Evolutionary conservation across 2,797 vertebrate genomes (phyloP).

Genomic region (Spondyliosoma cantharus): DNA sequence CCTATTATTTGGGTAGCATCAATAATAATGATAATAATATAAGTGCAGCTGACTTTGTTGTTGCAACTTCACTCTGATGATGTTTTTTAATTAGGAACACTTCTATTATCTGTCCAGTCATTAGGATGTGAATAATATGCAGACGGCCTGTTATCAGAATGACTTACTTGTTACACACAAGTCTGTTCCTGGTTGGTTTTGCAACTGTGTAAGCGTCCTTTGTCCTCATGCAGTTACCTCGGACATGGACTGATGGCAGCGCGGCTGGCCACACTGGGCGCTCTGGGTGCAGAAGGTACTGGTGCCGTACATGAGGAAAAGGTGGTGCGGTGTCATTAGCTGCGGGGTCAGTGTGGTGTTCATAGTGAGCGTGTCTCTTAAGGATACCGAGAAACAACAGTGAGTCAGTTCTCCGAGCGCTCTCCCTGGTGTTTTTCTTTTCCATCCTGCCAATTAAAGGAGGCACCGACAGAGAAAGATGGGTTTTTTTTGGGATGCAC

Average conservation of each 20-base stretch:
- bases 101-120: slow-evolving; percentile 29
- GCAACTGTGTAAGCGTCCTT: slow-evolving; percentile 22
- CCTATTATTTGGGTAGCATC: neutral
- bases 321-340: slow-evolving; percentile 16
- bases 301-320: slow-evolving; percentile 21
- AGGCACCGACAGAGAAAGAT: slow-evolving; percentile 8
- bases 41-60: slow-evolving; percentile 10
- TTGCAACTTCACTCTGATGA: neutral
- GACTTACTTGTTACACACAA: slow-evolving; percentile 22
- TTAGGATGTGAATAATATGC: slow-evolving; percentile 20
- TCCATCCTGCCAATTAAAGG: neutral
- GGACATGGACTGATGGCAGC: slow-evolving; percentile 95
- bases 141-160: slow-evolving; percentile 44
- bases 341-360: slow-evolving; percentile 13
- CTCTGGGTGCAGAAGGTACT: slow-evolving; percentile 89
- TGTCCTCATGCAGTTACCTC: slow-evolving; percentile 88
- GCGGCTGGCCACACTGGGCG: slow-evolving; percentile 90
- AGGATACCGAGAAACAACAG: slow-evolving; percentile 27
- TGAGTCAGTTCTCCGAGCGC: slow-evolving; percentile 27
- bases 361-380: slow-evolving; percentile 23
- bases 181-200: slow-evolving; percentile 31
- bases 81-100: slow-evolving; percentile 24
- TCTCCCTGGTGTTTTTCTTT: slow-evolving; percentile 1
- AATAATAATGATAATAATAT: neutral
- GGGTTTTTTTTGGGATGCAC: slow-evolving; percentile 6